Evolutionary conservation across 2,797 vertebrate genomes (phyloP).

Genomic region (Darevskia nairensis): DNA sequence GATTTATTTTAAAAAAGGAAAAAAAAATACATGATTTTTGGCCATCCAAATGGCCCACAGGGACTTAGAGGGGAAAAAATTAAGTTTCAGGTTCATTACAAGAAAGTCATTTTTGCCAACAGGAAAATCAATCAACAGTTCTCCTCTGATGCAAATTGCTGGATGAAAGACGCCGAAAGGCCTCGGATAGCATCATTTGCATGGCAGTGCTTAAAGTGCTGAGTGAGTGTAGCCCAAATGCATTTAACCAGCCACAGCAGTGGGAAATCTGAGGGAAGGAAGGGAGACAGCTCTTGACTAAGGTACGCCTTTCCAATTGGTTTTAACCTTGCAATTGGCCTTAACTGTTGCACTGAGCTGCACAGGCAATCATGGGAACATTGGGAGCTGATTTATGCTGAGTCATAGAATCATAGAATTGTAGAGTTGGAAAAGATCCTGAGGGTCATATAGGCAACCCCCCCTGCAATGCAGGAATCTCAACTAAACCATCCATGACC

Average conservation of each 20-base stretch:
- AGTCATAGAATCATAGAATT: too few relatives aligned
- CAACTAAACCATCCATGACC: too few relatives aligned
- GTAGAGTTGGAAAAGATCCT: too few relatives aligned
- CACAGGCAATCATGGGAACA: too few relatives aligned
- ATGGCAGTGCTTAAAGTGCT: not conserved
- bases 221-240: not conserved
- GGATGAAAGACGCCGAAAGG: constrained; percentile 9
- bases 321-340: not conserved
- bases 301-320: not conserved
- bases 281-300: not conserved
- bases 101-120: constrained; percentile 41
- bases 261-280: not conserved
- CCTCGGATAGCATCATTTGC: not conserved
- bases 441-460: too few relatives aligned
- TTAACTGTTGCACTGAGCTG: not conserved
- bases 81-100: constrained; percentile 28
- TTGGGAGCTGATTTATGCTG: too few relatives aligned
- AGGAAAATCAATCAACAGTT: constrained; percentile 11
- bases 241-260: not conserved
- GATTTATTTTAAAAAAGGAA: constrained; percentile 8
- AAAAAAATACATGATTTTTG: not conserved
- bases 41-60: not conserved
- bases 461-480: too few relatives aligned
- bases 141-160: not conserved
- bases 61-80: constrained; percentile 24